Percentiles rank a stretch among this genome's conserved stretches.
Evolutionary conservation across 2,113 vertebrate genomes (phyloP).

Genomic region (Scolopax mira): DNA sequence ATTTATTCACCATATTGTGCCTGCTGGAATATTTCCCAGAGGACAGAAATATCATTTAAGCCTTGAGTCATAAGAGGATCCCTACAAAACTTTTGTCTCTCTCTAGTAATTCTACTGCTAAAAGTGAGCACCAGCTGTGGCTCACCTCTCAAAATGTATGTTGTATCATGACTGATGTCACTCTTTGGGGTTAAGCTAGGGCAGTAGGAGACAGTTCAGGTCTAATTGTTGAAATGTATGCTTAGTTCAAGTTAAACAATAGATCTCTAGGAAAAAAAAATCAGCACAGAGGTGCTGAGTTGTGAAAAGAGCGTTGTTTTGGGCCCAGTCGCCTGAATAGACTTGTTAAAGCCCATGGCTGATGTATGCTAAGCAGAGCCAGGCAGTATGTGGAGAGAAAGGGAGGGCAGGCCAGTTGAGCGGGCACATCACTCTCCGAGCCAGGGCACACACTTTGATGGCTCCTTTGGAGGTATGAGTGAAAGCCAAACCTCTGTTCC

Average conservation of each 20-base stretch:
- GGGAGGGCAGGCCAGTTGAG: slow-evolving; percentile 79
- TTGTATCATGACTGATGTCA: slow-evolving; percentile 75
- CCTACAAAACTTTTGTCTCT: background rate
- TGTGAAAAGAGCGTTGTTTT: slow-evolving; percentile 84
- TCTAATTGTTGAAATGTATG: slow-evolving; percentile 78
- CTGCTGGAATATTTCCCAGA: background rate
- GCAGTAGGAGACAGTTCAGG: slow-evolving; percentile 66
- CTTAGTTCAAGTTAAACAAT: slow-evolving; percentile 81
- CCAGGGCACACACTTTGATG: slow-evolving; percentile 83
- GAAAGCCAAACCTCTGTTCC: slow-evolving; percentile 81
- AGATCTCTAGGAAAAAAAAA: slow-evolving; percentile 71
- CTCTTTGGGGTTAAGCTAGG: slow-evolving; percentile 75
- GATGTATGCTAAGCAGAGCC: slow-evolving; percentile 88
- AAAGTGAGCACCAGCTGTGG: background rate
- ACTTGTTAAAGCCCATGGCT: slow-evolving; percentile 91
- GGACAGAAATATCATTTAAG: background rate
- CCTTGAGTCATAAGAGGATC: background rate
- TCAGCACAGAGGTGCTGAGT: slow-evolving; percentile 78
- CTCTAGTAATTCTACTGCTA: background rate
- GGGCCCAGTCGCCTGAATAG: slow-evolving; percentile 85
- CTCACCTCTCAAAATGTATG: slow-evolving; percentile 19
- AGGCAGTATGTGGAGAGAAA: slow-evolving; percentile 74
- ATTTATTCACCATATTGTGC: background rate
- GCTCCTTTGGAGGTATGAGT: slow-evolving; percentile 82
- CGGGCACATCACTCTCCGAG: slow-evolving; percentile 80